Evolutionary conservation across 2,113 vertebrate species (phyloP), one percentile per base, ranked within the genome.

Genomic region (Oncorhynchus keta): DNA sequence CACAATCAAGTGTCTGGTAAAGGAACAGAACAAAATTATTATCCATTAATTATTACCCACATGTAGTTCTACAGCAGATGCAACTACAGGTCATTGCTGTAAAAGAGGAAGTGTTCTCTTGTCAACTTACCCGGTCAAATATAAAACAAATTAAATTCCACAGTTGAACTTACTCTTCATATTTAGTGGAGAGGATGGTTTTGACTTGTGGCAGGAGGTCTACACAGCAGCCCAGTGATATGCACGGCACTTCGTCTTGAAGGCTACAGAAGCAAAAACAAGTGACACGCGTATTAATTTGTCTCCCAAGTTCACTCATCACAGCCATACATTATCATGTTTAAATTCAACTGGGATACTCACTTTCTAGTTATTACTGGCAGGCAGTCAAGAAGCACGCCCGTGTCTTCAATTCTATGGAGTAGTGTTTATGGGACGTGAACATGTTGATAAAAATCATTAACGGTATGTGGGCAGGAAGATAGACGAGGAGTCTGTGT

Each of bases 141-240:
- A 51, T 28, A 4, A 55, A 11, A 45, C 1, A 11, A 7, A 16
- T 13, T 1, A 16, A 32, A 16, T 66, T 61, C 26, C 39, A n/a
- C 24, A 24, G 1, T n/a, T 49, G 48, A 28, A 89, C 96, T 96
- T 93, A 99, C 97, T 97, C 97, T 95, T 99, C 97, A 61, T 96
- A 98, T 93, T 92, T 96, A 90, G 96, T 96, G 91, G 92, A 92
- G 83, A 99, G 95, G 75, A 98, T 88, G 12, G 87, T 91, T 91
- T 96, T 97, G 76, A 98, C 95, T 90, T 96, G 94, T 82, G 97
- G 97, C 80, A 99, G 88, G 83, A 99, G 97, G 89, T 99, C 98
- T 81, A 99, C 97, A 83, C 98, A 99, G 94, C 98, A 99, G 86
- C 98, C 98, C 87, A 96, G 90, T 73, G 98, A 98, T 89, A 99